These are phyloP conservation scores for Leptarthrus brevirostris DNA, from an alignment of 2,888 invertebrate genomes.

Conservation along the genomic window DNA sequence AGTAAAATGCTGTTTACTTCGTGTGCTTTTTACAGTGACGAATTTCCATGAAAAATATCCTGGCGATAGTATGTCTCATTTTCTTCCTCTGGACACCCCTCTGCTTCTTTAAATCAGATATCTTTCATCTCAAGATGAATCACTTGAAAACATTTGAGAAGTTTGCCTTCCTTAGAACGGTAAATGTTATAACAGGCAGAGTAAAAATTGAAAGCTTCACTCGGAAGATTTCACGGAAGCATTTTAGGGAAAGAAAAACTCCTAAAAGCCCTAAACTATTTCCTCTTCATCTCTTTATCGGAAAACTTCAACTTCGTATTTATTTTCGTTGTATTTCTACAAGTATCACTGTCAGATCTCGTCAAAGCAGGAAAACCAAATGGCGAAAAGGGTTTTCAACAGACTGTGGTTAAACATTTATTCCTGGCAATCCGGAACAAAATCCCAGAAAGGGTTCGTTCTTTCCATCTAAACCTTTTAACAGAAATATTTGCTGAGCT, in stretches of 20 bases:
- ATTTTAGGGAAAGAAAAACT: conserved; percentile 23
- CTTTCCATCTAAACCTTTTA: conserved; percentile 27
- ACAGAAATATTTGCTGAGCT: conserved; percentile 28
- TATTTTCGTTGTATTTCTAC: conserved; percentile 31
- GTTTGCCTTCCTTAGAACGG: conserved; percentile 20
- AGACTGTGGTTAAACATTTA: conserved; percentile 39
- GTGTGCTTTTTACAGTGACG: conserved; percentile 33
- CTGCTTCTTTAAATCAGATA: conserved; percentile 41
- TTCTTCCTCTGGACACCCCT: conserved; percentile 7
- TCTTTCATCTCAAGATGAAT: conserved; percentile 46
- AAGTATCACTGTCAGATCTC: conserved; percentile 35
- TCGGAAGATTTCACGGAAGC: conserved; percentile 25
- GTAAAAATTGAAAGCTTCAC: conserved; percentile 9
- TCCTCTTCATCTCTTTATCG: conserved; percentile 48
- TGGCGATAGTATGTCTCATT: not conserved
- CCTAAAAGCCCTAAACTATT: conserved; percentile 47
- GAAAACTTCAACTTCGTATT: conserved; percentile 38
- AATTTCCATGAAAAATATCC: conserved; percentile 28
- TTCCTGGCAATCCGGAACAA: not conserved
- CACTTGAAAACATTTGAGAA: conserved; percentile 40
- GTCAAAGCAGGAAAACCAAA: conserved; percentile 39
- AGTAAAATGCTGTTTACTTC: conserved; percentile 24
- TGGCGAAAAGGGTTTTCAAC: conserved; percentile 38
- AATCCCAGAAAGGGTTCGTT: conserved; percentile 36
- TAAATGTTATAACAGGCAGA: conserved; percentile 32